phyloP scores from a whole-genome alignment of 2,113 vertebrate genomes.

The Peromyscus leucopus region DNA sequence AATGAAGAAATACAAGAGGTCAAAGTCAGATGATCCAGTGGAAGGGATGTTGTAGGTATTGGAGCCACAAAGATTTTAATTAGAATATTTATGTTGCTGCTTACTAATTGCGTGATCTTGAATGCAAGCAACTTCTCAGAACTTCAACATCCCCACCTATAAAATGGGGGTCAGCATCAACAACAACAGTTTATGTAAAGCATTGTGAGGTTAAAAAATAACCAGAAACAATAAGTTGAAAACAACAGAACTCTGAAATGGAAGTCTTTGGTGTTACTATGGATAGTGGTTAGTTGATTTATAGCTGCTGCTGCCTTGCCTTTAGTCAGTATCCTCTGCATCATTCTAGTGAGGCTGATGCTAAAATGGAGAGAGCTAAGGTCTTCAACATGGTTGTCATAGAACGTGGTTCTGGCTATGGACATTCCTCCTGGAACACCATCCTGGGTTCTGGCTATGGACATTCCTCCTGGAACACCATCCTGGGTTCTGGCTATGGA shows the following conservation, averaged over 20 bases:
- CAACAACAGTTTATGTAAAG: not conserved
- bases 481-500: too few relatives aligned
- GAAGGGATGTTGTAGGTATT: too few relatives aligned
- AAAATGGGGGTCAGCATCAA: not conserved
- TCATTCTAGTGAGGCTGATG: not conserved
- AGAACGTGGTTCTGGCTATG: not conserved
- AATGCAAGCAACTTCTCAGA: not conserved
- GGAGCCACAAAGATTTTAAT: not conserved
- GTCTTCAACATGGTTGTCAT: not conserved
- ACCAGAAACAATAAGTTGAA: not conserved
- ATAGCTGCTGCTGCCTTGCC: not conserved
- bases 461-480: too few relatives aligned
- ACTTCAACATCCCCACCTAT: not conserved
- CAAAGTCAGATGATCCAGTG: not conserved
- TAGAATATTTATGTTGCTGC: not conserved
- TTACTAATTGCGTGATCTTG: not conserved
- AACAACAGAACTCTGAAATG: not conserved
- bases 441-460: too few relatives aligned
- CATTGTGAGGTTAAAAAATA: conserved; percentile 37
- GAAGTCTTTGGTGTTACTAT: not conserved
- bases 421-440: not conserved
- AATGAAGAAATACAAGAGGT: not conserved
- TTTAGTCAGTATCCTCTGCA: not conserved
- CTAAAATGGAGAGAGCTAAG: not conserved
- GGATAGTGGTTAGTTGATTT: not conserved